Percentiles rank a stretch among this genome's conserved stretches.
Evolutionary conservation across 2,888 invertebrate genomes (phyloP).

Genomic region (Cerastis rubricosa): DNA sequence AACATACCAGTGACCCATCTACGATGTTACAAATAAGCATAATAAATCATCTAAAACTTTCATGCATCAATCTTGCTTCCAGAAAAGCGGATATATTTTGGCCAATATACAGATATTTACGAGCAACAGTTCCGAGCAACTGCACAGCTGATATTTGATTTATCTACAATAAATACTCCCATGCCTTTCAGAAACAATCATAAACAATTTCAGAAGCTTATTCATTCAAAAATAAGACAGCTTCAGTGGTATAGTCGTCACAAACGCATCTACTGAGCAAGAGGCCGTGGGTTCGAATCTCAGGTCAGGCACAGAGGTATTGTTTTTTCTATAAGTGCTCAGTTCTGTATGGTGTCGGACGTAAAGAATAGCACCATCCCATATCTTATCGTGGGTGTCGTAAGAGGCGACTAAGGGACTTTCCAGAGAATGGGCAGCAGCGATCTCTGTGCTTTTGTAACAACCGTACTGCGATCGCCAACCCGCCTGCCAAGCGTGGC

Average conservation of each 20-base stretch:
- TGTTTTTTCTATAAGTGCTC: not conserved
- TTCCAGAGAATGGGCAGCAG: no score
- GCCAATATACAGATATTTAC: not conserved
- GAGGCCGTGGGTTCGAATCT: not conserved
- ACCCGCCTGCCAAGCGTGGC: no score
- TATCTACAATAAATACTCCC: not conserved
- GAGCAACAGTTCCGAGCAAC: not conserved
- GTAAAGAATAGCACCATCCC: no score
- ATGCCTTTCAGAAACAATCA: conserved; percentile 8
- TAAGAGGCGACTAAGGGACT: no score
- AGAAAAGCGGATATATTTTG: not conserved
- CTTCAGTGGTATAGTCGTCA: not conserved
- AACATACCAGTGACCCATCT: no score
- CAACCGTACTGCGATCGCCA: no score
- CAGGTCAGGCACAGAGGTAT: not conserved
- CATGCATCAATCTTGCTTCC: not conserved
- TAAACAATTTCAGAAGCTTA: conserved; percentile 2
- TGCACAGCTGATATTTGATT: not conserved
- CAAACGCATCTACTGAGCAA: not conserved
- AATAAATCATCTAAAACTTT: not conserved
- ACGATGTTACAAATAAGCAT: no score
- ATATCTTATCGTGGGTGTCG: no score
- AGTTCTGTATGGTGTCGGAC: no score
- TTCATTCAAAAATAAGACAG: not conserved
- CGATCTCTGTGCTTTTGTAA: no score